Percentiles rank a stretch among this genome's conserved stretches.
Evolutionary conservation across 2,888 invertebrate genomes (phyloP).

Genomic region (Chloromyia formosa): DNA sequence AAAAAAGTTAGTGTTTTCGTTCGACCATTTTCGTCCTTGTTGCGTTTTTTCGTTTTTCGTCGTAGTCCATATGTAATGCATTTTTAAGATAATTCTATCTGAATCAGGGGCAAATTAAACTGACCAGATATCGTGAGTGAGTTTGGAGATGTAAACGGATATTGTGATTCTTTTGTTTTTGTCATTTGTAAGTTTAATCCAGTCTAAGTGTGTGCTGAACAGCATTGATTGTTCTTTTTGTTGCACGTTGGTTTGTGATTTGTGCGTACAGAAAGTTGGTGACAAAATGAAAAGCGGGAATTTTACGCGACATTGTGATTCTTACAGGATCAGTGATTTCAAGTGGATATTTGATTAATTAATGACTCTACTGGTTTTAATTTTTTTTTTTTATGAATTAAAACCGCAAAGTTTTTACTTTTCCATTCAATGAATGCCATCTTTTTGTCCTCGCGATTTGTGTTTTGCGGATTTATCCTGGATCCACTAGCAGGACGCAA

Average conservation of each 20-base stretch:
- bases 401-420: slow-evolving; percentile 2
- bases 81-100: not conserved
- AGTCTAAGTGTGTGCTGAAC: too few species aligned
- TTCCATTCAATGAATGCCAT: too few species aligned
- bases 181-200: too few species aligned
- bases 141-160: not conserved
- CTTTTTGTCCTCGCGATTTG: too few species aligned
- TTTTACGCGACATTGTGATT: too few species aligned
- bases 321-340: slow-evolving; percentile 7
- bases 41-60: not conserved
- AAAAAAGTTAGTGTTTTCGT: not conserved
- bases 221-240: too few species aligned
- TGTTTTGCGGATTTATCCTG: slow-evolving; percentile 16
- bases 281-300: too few species aligned
- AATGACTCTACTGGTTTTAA: too few species aligned
- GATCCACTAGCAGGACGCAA: not conserved
- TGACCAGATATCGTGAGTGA: not conserved
- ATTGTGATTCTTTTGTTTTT: too few species aligned
- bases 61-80: not conserved
- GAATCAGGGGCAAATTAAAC: slow-evolving; percentile 9
- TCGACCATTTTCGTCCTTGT: not conserved
- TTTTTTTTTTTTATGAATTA: slow-evolving; percentile 6
- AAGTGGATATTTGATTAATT: slow-evolving; percentile 32
- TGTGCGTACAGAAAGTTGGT: too few species aligned
- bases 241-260: too few species aligned